A percentile compares a stretch with the other conserved stretches of the same genome.
phyloP scores from a whole-genome alignment of 1,140 invertebrate species.

The Zeugodacus cucurbitae region DNA sequence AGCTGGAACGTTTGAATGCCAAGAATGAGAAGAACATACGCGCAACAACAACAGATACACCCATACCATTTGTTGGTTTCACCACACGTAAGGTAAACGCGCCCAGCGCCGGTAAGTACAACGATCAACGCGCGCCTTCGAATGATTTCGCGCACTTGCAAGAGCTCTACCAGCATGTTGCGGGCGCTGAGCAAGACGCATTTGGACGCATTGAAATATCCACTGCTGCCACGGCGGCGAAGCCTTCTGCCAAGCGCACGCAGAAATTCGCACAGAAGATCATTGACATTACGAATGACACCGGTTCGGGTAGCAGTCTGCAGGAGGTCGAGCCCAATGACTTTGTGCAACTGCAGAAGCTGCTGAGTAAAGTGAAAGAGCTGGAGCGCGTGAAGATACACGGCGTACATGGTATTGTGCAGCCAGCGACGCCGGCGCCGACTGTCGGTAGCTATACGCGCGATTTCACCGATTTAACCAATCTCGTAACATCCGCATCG shows the following conservation, averaged over 20 bases:
- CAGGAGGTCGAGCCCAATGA: constrained; percentile 60
- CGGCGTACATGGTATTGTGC: constrained; percentile 1
- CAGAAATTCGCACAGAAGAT: constrained; percentile 42
- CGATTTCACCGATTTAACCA: not conserved
- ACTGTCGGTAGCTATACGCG: not conserved
- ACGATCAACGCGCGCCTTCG: constrained; percentile 47
- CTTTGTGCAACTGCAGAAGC: constrained; percentile 61
- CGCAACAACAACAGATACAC: constrained; percentile 33
- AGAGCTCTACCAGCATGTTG: constrained; percentile 46
- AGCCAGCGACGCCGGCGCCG: constrained; percentile 36
- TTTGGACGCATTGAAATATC: constrained; percentile 54
- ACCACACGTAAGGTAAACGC: constrained; percentile 55
- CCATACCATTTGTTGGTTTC: constrained; percentile 53
- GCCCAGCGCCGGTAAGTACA: not conserved
- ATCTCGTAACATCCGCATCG: constrained; percentile 56
- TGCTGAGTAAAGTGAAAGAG: constrained; percentile 62
- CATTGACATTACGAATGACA: constrained; percentile 57
- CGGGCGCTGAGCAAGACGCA: constrained; percentile 22
- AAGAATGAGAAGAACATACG: not conserved
- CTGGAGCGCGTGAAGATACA: constrained; percentile 61
- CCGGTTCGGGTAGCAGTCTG: constrained; percentile 43
- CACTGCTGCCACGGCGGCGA: constrained; percentile 54
- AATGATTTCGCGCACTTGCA: constrained; percentile 60
- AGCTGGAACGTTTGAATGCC: constrained; percentile 53
- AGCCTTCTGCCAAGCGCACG: constrained; percentile 34